Evolutionary conservation across 2,113 vertebrate species (phyloP).

Genomic region (Sapajus apella): DNA sequence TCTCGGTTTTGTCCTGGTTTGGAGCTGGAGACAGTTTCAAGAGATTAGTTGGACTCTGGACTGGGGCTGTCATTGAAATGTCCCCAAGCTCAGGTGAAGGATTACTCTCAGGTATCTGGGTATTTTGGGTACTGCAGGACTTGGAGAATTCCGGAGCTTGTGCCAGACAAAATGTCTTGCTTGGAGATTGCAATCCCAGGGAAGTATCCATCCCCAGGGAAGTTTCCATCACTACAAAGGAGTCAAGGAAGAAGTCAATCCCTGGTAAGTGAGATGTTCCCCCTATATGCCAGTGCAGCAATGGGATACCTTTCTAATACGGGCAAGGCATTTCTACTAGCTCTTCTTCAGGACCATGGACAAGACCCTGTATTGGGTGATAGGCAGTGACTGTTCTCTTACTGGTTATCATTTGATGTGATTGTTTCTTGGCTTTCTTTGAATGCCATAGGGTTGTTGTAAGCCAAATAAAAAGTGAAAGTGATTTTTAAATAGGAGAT

Average conservation of each 20-base stretch:
- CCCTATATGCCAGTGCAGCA: too few species aligned
- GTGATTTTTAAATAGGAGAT: background rate
- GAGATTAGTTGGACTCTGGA: background rate
- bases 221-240: slow-evolving; percentile 53
- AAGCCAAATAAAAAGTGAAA: background rate
- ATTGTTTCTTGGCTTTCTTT: background rate
- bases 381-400: background rate
- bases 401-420: background rate
- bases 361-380: background rate
- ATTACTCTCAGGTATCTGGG: background rate
- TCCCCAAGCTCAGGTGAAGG: background rate
- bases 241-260: slow-evolving; percentile 34
- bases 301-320: background rate
- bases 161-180: slow-evolving; percentile 13
- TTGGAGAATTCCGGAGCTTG: background rate
- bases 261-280: background rate
- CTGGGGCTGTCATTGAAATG: background rate
- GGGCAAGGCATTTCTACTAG: background rate
- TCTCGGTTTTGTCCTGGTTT: background rate
- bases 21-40: background rate
- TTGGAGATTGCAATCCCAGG: background rate
- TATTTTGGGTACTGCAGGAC: background rate
- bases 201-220: slow-evolving; percentile 1
- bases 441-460: background rate
- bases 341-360: background rate